Percentiles rank a stretch among this genome's conserved stretches.
phyloP scores from a whole-genome alignment of 1,140 invertebrate species.

The Homalodisca vitripennis region DNA sequence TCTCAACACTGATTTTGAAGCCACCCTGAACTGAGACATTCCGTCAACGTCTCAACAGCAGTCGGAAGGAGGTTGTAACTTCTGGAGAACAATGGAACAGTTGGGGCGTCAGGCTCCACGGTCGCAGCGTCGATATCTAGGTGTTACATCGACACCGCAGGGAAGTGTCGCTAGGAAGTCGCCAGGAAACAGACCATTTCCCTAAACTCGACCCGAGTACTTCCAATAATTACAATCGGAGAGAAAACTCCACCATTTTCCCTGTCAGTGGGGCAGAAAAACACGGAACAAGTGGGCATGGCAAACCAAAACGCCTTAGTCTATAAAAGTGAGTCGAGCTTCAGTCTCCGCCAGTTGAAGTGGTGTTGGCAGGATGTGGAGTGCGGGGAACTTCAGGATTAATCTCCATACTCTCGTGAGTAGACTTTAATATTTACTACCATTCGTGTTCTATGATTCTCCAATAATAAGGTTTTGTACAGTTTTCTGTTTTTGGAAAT shows the following conservation, averaged over 20 bases:
- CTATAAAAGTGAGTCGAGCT: conserved; percentile 11
- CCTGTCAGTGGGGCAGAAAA: conserved; percentile 24
- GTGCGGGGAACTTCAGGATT: not conserved
- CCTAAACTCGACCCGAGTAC: not conserved
- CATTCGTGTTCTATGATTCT: too few species aligned
- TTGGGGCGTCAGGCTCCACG: too few species aligned
- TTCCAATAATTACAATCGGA: conserved; percentile 20
- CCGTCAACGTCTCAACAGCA: too few species aligned
- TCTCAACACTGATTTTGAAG: too few species aligned
- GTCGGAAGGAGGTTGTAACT: too few species aligned
- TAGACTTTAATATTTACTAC: too few species aligned
- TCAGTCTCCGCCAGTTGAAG: not conserved
- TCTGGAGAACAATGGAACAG: too few species aligned
- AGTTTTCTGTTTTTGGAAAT: too few species aligned
- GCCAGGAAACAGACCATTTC: not conserved
- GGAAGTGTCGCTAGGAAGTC: conserved; percentile 18
- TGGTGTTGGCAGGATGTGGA: not conserved
- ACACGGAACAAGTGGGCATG: not conserved
- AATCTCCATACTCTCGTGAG: not conserved
- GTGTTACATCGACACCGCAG: conserved; percentile 14
- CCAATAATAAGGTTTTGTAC: too few species aligned
- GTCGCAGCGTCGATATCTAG: not conserved
- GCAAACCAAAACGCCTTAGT: conserved; percentile 1
- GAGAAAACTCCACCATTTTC: conserved; percentile 12
- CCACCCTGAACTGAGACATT: too few species aligned